Percentiles rank a stretch among this genome's conserved stretches.
phyloP scores from a whole-genome alignment of 2,113 vertebrate genomes.

The Cyphomyrus plagiostoma region DNA sequence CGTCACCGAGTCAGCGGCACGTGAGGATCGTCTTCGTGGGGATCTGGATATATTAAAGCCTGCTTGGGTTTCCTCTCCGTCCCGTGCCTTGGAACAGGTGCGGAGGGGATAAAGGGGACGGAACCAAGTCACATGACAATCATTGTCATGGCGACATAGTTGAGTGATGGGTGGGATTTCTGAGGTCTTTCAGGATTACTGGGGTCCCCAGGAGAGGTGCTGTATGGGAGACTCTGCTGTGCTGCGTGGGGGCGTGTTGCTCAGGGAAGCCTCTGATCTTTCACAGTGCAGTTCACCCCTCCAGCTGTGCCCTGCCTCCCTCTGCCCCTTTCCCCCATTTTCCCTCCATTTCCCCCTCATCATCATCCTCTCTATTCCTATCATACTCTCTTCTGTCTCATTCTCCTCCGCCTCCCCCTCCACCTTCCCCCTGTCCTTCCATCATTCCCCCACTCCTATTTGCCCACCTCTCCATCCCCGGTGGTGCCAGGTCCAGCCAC shows the following conservation, averaged over 20 bases:
- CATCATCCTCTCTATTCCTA: not conserved
- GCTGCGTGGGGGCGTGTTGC: not conserved
- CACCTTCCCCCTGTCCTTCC: not conserved
- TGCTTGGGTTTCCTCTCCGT: not conserved
- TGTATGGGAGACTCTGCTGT: not conserved
- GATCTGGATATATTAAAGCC: not conserved
- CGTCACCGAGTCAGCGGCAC: not conserved
- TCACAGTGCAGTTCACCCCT: constrained; percentile 6
- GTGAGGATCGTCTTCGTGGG: not conserved
- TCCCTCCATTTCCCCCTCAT: constrained; percentile 3
- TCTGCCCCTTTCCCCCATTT: not conserved
- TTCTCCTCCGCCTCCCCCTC: not conserved
- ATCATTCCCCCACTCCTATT: not conserved
- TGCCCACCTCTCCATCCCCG: not conserved
- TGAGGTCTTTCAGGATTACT: not conserved
- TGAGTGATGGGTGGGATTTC: not conserved
- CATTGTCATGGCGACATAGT: not conserved
- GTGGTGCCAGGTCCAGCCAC: constrained; percentile 15
- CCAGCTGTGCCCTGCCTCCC: constrained; percentile 1
- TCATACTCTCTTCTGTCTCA: not conserved
- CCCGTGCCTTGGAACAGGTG: not conserved
- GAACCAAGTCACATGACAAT: not conserved
- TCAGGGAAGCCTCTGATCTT: constrained; percentile 18
- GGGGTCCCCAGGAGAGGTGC: not conserved
- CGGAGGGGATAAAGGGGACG: not conserved